These are phyloP conservation scores for Turritopsis rubra DNA, from an alignment of 30 jellyfish, hydroid and myxozoan genomes.

Conservation along the genomic window DNA sequence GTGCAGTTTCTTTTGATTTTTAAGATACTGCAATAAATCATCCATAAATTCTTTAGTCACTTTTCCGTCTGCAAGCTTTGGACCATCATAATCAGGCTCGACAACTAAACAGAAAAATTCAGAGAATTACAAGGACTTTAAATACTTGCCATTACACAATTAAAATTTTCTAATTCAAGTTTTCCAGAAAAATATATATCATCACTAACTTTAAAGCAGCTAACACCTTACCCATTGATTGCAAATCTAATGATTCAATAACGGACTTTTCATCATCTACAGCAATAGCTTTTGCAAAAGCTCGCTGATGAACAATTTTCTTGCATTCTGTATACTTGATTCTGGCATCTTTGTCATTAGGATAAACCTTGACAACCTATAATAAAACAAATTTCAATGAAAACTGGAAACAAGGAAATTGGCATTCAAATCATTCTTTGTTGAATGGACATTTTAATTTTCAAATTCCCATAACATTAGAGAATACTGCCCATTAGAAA, in stretches of 20 bases:
- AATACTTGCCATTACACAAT: neutral
- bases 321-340: conserved; percentile 76
- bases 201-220: neutral
- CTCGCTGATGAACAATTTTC: conserved; percentile 83
- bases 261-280: conserved; percentile 72
- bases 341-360: conserved; percentile 85
- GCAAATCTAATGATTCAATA: conserved; percentile 63
- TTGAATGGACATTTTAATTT: too few species aligned
- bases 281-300: conserved; percentile 89
- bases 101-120: conserved; percentile 38
- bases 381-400: neutral
- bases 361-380: conserved; percentile 87
- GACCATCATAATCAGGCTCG: conserved; percentile 86
- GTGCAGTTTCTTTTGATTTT: conserved; percentile 78
- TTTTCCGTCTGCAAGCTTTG: conserved; percentile 52
- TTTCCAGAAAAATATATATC: neutral
- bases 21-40: conserved; percentile 47
- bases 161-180: neutral
- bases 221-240: conserved; percentile 66
- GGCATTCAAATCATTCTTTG: too few species aligned
- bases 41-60: conserved; percentile 70
- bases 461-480: too few species aligned
- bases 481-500: too few species aligned
- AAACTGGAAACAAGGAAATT: neutral
- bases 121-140: neutral